Percentiles rank a stretch among this genome's conserved stretches.
Conservation (phyloP, 2,113 vertebrate genomes). For the Cettia cetti region DNA sequence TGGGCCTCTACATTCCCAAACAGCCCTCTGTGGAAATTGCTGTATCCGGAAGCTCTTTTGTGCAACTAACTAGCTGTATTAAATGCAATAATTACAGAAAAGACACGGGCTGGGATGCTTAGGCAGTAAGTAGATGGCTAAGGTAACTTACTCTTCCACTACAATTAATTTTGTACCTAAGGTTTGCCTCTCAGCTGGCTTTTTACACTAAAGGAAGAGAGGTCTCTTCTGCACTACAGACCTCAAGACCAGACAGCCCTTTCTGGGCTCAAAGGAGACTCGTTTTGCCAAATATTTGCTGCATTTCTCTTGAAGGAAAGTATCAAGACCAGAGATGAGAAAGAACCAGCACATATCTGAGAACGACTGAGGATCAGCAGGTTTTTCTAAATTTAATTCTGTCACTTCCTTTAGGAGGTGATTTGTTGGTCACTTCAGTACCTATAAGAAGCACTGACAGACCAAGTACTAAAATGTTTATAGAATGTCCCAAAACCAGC, state of each 20-base stretch:
- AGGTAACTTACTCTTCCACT: constrained; percentile 40
- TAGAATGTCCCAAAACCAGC: neutral
- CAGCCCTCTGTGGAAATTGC: constrained; percentile 77
- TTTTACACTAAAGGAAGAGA: neutral
- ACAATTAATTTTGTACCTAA: constrained; percentile 38
- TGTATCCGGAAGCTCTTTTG: constrained; percentile 78
- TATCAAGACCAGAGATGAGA: neutral
- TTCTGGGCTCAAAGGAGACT: neutral
- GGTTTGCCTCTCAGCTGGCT: neutral
- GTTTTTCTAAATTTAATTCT: neutral
- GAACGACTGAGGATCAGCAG: neutral
- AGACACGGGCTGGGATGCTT: constrained; percentile 63
- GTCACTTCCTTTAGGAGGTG: neutral
- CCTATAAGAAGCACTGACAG: neutral
- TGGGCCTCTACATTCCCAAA: constrained; percentile 78
- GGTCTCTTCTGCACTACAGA: neutral
- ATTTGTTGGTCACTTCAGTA: neutral
- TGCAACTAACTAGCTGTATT: constrained; percentile 77
- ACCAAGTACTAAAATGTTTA: neutral
- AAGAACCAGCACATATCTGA: neutral
- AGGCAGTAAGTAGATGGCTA: constrained; percentile 66
- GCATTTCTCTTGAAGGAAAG: neutral
- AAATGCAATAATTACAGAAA: constrained; percentile 81
- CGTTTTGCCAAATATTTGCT: neutral
- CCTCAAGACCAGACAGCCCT: neutral